Evolutionary conservation across 2,113 vertebrate species (phyloP), one percentile per base, ranked within the genome.

Genomic region (Sapayoa aenigma): DNA sequence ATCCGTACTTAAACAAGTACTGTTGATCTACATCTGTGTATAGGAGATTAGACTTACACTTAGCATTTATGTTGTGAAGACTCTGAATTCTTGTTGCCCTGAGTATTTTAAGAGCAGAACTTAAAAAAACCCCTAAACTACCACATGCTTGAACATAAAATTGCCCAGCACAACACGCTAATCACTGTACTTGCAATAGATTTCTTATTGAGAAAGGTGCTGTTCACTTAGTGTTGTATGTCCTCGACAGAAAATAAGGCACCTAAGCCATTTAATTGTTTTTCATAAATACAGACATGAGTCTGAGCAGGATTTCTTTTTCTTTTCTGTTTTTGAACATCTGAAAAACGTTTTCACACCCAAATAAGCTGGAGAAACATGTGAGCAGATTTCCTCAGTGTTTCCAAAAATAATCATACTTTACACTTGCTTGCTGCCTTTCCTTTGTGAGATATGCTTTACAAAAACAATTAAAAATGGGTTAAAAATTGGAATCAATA

Each of bases 1-100:
- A 96, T 95, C 84, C 86, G 85, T 90, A 69, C 87, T 93, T 93
- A 87, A 89, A 86, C 89, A 96, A 93, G 72, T 76, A 37, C 59
- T 63, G 69, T 91, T 89, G 91, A 86, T 84, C 68, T 93, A 90
- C 77, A 87, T 90, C 68, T 84, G 41, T 24, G 4, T 94, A 81
- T 52, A 75, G 78, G 63, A 81, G 80, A 95, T 91, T 85, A 90
- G 91, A 76, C 84, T 94, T 89, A 39, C 56, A n/a, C 73, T 87
- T 89, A 90, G 56, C 55, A 46, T 87, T 90, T 81, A 42, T 71
- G n/a, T 69, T 90, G 71, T 89, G 75, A 66, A 91, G 78, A 60
- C n/a, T 63, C 31, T 37, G 53, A 58, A 31, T 89, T 91, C 78
- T 87, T 42, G 35, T 92, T 92, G 56, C 56, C 27, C 21, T 72